phyloP scores from a whole-genome alignment of 2,888 invertebrate species.

The Pterostichus madidus region DNA sequence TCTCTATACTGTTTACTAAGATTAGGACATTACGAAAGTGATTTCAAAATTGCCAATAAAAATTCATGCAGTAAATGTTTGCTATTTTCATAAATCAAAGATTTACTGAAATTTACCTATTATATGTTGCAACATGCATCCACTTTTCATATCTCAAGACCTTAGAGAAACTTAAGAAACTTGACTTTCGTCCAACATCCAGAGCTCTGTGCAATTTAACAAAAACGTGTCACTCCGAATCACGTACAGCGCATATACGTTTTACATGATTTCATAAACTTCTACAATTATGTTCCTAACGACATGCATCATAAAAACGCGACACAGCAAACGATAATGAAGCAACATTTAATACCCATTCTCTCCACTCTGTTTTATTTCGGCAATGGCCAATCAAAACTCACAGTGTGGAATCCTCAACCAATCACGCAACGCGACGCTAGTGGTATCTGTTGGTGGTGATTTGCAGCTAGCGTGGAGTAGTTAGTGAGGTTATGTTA shows the following conservation, averaged over 20 bases:
- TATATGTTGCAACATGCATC: slow-evolving; percentile 28
- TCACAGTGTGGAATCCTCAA: too few species aligned
- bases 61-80: neutral
- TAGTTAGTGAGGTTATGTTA: too few species aligned
- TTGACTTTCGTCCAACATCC: neutral
- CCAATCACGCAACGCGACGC: too few species aligned
- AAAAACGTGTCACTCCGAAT: slow-evolving; percentile 36
- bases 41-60: neutral
- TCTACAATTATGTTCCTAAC: slow-evolving; percentile 1
- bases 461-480: too few species aligned
- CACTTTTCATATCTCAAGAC: slow-evolving; percentile 21
- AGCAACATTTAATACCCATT: neutral
- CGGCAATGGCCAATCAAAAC: too few species aligned
- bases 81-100: slow-evolving; percentile 20
- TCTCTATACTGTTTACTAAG: neutral
- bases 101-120: slow-evolving; percentile 8
- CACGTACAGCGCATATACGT: slow-evolving; percentile 24
- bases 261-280: slow-evolving; percentile 18
- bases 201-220: neutral
- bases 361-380: too few species aligned
- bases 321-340: neutral
- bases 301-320: slow-evolving; percentile 4
- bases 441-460: too few species aligned
- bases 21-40: neutral
- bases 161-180: neutral